Base-by-base conservation (phyloP, 2,797 vertebrate species). In the Clarias pachynema region DNA sequence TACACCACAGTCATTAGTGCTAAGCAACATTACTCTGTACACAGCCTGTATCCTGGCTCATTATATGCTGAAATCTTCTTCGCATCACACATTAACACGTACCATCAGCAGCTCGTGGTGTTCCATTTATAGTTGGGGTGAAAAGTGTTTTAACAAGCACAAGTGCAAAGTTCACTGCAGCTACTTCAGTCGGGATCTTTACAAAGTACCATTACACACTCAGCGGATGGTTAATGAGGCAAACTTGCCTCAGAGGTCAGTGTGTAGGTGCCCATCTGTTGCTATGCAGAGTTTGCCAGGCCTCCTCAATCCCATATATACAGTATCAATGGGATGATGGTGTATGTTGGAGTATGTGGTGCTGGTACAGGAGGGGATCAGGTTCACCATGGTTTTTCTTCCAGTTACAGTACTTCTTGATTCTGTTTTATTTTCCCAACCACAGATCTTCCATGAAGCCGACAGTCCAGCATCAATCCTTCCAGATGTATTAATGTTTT, bases 1-100 rank as follows among this genome's bases (percentile, higher is more conserved):
- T 79, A 34, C 37, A 62, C 34, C 60, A 59, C 6, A 82, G 53
- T 81, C 86, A 89, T 84, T 79, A 79, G 63, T 77, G n/a, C 14
- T 56, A 49, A 77, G 69, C 74, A 68, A 72, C 69, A 80, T 65
- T 79, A 86, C 57, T 84, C 31, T 70, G 62, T n/a, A 49, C 81
- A 57, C 66, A 78, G 83, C 66, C 40, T 12, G 37, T 57, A 14
- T 20, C 66, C 53, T 59, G 63, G 37, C 34, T 79, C 75, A 63
- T 89, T 79, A 59, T 62, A 62, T 68, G 82, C 34, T 31, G 34
- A 20, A 24, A 53, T 56, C 29, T 73, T 26, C 37, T 73, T 57
- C 22, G 20, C 31, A 24, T 60, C 15, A 40, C 31, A 40, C 57
- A 62, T 60, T 62, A 79, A 2, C 75, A 37, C 2, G 20, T 37